Evolutionary conservation across 2,113 vertebrate genomes (phyloP), one percentile per base, ranked within the genome.

Genomic region (Heterotilapia buettikoferi): DNA sequence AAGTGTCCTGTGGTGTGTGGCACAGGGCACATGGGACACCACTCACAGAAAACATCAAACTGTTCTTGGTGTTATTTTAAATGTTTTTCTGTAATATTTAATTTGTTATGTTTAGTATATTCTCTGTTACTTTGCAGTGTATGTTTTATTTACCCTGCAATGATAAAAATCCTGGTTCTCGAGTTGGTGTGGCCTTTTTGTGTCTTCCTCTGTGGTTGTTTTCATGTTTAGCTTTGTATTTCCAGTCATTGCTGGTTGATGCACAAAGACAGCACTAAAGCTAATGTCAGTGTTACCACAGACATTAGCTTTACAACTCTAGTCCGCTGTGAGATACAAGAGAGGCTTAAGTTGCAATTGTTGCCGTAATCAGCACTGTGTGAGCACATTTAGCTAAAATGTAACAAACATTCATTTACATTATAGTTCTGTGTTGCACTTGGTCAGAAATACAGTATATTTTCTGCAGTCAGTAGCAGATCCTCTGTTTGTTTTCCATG

Each of bases 41-140:
- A 43, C 13, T 73, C 40, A 73, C 38, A 45, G 24, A 59, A 59
- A 59, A 59, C 26, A 63, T 11, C 29, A 36, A 11, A 29, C 56
- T 59, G 24, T 29, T 26, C 56, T 59, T n/a, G 50, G 0, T n/a
- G 50, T n/a, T 29, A 16, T 29, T 16, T 29, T 29, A 29, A 59
- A 59, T 59, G 31, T 66, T 66, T 12, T 38, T 2, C 61, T n/a
- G 18, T 66, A 11, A 38, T 66, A n/a, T 66, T 38, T 36, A 38
- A 12, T 38, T 63, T 0, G 33, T 2, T 19, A 7, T 63, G 1
- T 63, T 63, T 36, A 2, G 18, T 36, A n/a, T 36, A 63, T 63
- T 63, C 19, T 66, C n/a, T 24, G 36, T 40, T 71, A 43, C n/a
- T 71, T 68, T 38, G 6, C 11, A 0, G 7, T 40, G 19, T 14